Percentiles rank a stretch among this genome's conserved stretches.
These are phyloP conservation scores for Rhyzopertha dominica DNA, from an alignment of 1,140 invertebrate species.

Conservation along the genomic window DNA sequence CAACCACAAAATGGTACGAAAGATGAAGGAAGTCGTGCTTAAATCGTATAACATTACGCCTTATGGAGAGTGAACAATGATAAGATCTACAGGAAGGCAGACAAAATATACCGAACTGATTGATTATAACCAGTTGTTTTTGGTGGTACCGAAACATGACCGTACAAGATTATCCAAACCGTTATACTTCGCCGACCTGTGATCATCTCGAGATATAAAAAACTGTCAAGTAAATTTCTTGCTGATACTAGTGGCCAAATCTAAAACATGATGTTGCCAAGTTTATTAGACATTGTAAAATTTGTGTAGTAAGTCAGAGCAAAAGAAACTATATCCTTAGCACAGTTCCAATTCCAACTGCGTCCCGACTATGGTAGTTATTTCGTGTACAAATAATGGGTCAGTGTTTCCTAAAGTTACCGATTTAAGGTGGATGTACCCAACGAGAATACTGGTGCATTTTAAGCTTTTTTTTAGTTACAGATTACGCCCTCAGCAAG, in stretches of 20 bases:
- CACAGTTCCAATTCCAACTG: background rate
- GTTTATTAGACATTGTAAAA: conserved; percentile 12
- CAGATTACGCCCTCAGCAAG: no score
- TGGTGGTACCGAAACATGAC: conserved; percentile 13
- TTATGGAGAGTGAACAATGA: no score
- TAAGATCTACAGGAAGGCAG: no score
- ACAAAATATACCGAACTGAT: no score
- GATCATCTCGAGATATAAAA: conserved; percentile 29
- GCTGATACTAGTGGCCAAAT: conserved; percentile 18
- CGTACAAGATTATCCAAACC: background rate
- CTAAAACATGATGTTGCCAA: conserved; percentile 7
- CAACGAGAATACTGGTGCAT: no score
- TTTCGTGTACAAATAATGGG: conserved; percentile 15
- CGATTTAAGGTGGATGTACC: no score
- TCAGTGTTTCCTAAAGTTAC: no score
- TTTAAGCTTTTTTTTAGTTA: no score
- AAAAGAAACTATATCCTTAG: conserved; percentile 11
- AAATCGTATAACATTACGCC: no score
- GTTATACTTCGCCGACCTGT: conserved; percentile 13
- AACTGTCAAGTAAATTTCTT: conserved; percentile 4
- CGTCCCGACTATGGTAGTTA: conserved; percentile 12
- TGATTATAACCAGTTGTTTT: conserved; percentile 19
- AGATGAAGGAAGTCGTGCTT: no score
- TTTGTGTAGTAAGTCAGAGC: conserved; percentile 14
- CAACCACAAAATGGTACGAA: no score